These are phyloP conservation scores for Rosalia funebris DNA, from an alignment of 2,888 invertebrate genomes.

Conservation along the genomic window DNA sequence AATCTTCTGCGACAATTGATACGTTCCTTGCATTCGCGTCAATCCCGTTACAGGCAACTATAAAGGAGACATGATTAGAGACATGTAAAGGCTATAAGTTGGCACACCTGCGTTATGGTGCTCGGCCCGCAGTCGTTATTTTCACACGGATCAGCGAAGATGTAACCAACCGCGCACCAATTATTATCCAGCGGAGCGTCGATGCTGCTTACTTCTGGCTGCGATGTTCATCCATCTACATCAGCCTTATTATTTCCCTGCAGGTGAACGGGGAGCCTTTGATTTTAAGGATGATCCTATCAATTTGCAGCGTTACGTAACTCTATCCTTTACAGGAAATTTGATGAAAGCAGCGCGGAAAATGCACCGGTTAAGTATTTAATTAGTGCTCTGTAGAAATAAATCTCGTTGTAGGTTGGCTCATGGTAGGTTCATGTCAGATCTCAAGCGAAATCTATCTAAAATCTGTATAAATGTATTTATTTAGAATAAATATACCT, in stretches of 20 bases:
- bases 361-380: too few species aligned
- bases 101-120: constrained; percentile 42
- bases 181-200: constrained; percentile 59
- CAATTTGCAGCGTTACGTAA: too few species aligned
- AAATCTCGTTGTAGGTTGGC: too few species aligned
- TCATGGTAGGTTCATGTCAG: too few species aligned
- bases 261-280: constrained; percentile 5
- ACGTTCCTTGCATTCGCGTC: constrained; percentile 25
- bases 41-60: constrained; percentile 28
- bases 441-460: too few species aligned
- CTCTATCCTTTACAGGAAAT: too few species aligned
- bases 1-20: constrained; percentile 25
- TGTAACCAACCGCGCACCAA: constrained; percentile 63
- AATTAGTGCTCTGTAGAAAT: too few species aligned
- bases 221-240: constrained; percentile 18
- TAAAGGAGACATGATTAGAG: constrained; percentile 35
- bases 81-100: constrained; percentile 30
- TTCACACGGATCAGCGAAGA: constrained; percentile 61
- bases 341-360: too few species aligned
- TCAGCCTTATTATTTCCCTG: constrained; percentile 18
- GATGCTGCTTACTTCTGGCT: constrained; percentile 20
- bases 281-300: constrained; percentile 3
- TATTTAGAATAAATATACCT: too few species aligned
- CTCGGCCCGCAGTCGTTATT: constrained; percentile 58
- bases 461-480: too few species aligned